Evolutionary conservation across 2,113 vertebrate species (phyloP), one percentile per base, ranked within the genome.

Genomic region (Nansenia antarctica): DNA sequence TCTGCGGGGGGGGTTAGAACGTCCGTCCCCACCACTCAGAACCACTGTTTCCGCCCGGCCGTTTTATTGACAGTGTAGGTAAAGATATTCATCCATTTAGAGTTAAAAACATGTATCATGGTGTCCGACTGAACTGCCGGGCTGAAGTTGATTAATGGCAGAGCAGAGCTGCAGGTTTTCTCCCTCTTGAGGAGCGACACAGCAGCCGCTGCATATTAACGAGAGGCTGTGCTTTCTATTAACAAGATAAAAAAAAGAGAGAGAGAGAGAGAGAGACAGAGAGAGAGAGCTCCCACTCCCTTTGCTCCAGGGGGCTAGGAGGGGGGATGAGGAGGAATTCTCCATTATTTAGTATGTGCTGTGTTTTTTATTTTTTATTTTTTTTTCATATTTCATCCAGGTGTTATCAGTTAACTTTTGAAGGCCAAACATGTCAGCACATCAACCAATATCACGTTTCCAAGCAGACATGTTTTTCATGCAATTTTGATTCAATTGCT

Each of bases 31-130:
- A 59, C 92, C 81, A 59, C 92, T 93, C 93, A 83, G 93, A 91
- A 3, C 70, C 18, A 35, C 81, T 32, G 74, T 61, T 76, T 78
- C 67, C 77, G 77, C 47, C 20, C n/a, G 9, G 14, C 45, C 11
- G n/a, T n/a, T 27, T 66, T 98, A 98, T 97, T 99, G 96, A 97
- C 96, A 95, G 95, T 92, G 94, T n/a, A n/a, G 94, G 94, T 96
- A 94, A 96, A 98, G 96, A 98, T 98, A 98, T 96, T 97, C 95
- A 96, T 97, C 95, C 97, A 96, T 98, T 98, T 96, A 93, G 94
- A 96, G 96, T 96, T 97, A 95, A 98, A 96, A 99, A 97, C 96
- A 96, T 97, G 96, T 95, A 97, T 98, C 96, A 96, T 95, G 94
- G 96, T 95, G 96, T 98, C 96, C 97, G 91, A 91, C 92, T 90